Percentiles rank a stretch among this genome's conserved stretches.
Evolutionary conservation across 1,140 invertebrate species (phyloP).

Genomic region (Drosophila repletoides): DNA sequence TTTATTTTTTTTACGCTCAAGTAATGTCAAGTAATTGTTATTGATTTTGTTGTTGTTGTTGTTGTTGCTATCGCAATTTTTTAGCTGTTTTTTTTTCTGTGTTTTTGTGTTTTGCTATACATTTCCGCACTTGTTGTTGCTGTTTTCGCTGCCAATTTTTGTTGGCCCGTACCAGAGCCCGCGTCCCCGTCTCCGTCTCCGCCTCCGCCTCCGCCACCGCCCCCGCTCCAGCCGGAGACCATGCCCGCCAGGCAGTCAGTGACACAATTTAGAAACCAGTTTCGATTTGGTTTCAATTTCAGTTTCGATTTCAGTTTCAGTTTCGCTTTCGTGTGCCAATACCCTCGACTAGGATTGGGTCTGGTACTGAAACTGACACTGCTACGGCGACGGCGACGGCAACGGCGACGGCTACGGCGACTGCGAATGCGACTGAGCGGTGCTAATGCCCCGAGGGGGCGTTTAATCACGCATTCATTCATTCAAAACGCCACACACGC

Average conservation of each 20-base stretch:
- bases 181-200: too few relatives aligned
- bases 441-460: not conserved
- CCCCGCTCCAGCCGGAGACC: too few relatives aligned
- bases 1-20: slow-evolving; percentile 35
- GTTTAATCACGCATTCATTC: slow-evolving; percentile 67
- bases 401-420: too few relatives aligned
- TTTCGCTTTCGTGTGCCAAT: slow-evolving; percentile 33
- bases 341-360: not conserved
- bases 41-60: slow-evolving; percentile 55
- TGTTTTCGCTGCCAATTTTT: slow-evolving; percentile 6
- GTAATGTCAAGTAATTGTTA: slow-evolving; percentile 79
- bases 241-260: slow-evolving; percentile 61
- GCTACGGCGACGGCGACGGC: too few relatives aligned
- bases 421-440: too few relatives aligned
- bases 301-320: slow-evolving; percentile 12
- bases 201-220: too few relatives aligned
- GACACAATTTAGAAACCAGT: slow-evolving; percentile 76
- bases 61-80: slow-evolving; percentile 43
- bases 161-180: too few relatives aligned
- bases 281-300: slow-evolving; percentile 48
- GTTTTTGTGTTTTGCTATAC: slow-evolving; percentile 46
- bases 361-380: too few relatives aligned
- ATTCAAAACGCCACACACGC: slow-evolving; percentile 37
- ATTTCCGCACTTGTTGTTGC: slow-evolving; percentile 43
- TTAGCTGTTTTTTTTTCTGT: slow-evolving; percentile 42